Percentiles rank a stretch among this genome's conserved stretches.
Conservation (phyloP, 1,140 invertebrate genomes). For the Myzus persicae region DNA sequence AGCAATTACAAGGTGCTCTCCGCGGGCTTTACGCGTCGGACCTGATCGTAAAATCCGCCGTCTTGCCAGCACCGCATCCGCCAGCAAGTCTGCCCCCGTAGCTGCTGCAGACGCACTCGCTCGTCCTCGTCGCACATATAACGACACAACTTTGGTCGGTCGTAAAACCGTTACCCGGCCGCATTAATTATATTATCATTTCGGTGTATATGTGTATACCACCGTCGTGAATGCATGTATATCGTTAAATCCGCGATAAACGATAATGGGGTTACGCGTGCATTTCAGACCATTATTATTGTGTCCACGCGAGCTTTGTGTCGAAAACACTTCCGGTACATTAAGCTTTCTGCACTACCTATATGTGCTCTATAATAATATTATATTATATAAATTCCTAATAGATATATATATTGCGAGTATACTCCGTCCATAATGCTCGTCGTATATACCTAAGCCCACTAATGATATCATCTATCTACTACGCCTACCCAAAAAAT, state of each 20-base stretch:
- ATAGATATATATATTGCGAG: neutral
- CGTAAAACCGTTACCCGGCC: constrained; percentile 42
- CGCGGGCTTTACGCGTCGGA: neutral
- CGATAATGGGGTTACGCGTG: constrained; percentile 46
- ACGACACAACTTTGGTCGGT: constrained; percentile 45
- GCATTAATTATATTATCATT: constrained; percentile 54
- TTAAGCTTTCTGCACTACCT: constrained; percentile 18
- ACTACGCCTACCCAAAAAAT: too few relatives aligned
- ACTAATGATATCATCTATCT: neutral
- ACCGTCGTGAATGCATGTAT: neutral
- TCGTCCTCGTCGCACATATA: neutral
- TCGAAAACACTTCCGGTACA: constrained; percentile 36
- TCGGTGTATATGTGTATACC: neutral
- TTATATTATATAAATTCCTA: constrained; percentile 7
- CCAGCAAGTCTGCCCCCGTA: neutral
- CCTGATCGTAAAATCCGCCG: constrained; percentile 34
- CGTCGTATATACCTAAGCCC: neutral
- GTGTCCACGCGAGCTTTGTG: constrained; percentile 18
- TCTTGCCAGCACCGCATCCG: constrained; percentile 36
- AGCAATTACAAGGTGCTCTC: constrained; percentile 54
- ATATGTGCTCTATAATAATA: neutral
- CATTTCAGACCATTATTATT: constrained; percentile 18
- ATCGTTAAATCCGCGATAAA: constrained; percentile 52
- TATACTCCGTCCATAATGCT: neutral
- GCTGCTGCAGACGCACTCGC: neutral